Evolutionary conservation across 2,888 invertebrate species (phyloP).

Genomic region (Stegophylla sp.): DNA sequence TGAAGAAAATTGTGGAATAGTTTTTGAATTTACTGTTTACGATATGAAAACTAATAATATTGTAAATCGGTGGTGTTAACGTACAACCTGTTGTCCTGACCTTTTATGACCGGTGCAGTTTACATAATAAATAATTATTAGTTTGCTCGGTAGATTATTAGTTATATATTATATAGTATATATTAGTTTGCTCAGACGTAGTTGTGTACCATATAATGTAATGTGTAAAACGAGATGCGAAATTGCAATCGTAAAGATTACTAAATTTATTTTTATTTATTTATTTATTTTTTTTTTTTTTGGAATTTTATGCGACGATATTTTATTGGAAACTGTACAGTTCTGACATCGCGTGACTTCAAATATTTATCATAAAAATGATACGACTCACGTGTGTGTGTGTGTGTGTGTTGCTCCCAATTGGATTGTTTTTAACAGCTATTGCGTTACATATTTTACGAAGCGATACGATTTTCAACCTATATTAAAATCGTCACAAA

Average conservation of each 20-base stretch:
- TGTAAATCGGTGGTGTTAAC: too few species aligned
- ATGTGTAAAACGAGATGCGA: conserved; percentile 8
- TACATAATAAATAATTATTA: too few species aligned
- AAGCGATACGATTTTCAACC: conserved; percentile 33
- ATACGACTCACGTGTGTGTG: neutral
- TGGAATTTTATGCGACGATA: conserved; percentile 31
- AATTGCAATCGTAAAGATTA: conserved; percentile 4
- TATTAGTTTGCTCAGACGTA: too few species aligned
- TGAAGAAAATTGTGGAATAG: too few species aligned
- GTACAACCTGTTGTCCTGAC: too few species aligned
- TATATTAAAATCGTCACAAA: conserved; percentile 2
- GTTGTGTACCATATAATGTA: too few species aligned
- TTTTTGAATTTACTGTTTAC: too few species aligned
- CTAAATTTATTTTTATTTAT: too few species aligned
- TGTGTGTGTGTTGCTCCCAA: neutral
- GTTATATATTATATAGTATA: too few species aligned
- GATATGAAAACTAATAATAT: too few species aligned
- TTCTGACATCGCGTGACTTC: conserved; percentile 51
- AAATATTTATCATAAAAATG: conserved; percentile 20
- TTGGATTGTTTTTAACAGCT: conserved; percentile 37
- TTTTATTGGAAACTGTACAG: conserved; percentile 32
- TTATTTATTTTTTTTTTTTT: conserved; percentile 21
- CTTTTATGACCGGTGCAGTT: too few species aligned
- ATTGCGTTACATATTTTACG: conserved; percentile 31
- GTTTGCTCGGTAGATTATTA: too few species aligned